Base-by-base conservation (phyloP, 2,113 vertebrate genomes). In the Ctenomys sociabilis region DNA sequence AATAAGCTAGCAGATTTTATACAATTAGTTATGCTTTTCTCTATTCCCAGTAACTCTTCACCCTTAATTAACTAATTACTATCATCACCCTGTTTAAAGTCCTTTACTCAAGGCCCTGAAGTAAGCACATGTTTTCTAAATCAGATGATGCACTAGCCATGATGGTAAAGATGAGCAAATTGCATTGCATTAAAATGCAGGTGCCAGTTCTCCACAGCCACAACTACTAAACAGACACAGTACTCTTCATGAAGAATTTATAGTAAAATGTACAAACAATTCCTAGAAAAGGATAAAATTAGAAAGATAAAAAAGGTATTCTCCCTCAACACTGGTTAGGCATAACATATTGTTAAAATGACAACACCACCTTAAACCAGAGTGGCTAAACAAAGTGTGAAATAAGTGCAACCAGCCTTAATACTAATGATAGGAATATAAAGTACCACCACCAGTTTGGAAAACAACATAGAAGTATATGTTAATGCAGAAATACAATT, bases 161-260 rank as follows among this genome's bases (percentile, higher is more conserved):
- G n/a, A 82, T 82, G 2, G 10, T 84, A 86, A 95, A 82, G 66
- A 61, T 43, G 28, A 17, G 92, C 26, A 61, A 91, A 45, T 1
- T 63, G 32, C 9, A 66, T n/a, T 91, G 73, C 12, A 35, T 72
- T 82, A 81, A 92, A 96, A 73, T 66, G 89, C 52, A 96, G 85
- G 19, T 72, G 54, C 2, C 8, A 78, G 13, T 68, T 91, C 93
- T 77, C 57, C 24, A 82, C 91, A 90, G 81, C 0, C 17, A 81
- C 40, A n/a, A n/a, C n/a, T n/a, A n/a, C 52, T 52, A 10, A 88
- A 87, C 78, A 92, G 21, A 32, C 8, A 82, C 1, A 90, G 13
- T 30, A 43, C 59, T 11, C 84, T 30, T 75, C 40, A 92, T 49
- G 86, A 87, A 72, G 32, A 11, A 92, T 19, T 22, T 57, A 17